Evolutionary conservation across 2,888 invertebrate genomes (phyloP).

Genomic region (Bembecia ichneumoniformis): DNA sequence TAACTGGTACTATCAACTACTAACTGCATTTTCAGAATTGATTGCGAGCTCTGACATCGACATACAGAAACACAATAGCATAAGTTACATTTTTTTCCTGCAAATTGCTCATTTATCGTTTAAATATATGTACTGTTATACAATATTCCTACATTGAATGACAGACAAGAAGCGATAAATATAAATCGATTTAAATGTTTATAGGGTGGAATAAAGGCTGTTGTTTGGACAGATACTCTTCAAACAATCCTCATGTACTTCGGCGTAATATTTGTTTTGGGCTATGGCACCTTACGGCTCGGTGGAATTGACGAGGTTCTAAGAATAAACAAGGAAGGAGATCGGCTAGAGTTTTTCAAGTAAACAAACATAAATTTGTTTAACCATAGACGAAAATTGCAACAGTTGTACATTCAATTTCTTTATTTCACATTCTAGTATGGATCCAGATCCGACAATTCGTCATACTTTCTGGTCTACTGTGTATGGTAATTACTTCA

Average conservation of each 20-base stretch:
- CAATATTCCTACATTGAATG: background rate
- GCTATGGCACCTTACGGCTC: constrained; percentile 76
- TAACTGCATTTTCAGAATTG: no score
- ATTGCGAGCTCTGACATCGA: no score
- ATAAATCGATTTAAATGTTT: constrained; percentile 13
- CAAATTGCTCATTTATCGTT: no score
- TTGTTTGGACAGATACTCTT: constrained; percentile 85
- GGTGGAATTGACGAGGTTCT: constrained; percentile 77
- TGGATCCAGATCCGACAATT: constrained; percentile 80
- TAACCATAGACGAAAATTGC: background rate
- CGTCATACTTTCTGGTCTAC: constrained; percentile 88
- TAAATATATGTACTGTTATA: background rate
- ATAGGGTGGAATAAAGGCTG: constrained; percentile 84
- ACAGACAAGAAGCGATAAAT: background rate
- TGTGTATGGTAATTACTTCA: constrained; percentile 82
- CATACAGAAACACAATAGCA: no score
- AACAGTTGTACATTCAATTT: background rate
- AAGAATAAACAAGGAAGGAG: constrained; percentile 72
- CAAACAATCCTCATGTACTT: constrained; percentile 83
- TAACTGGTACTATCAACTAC: no score
- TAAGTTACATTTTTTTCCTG: no score
- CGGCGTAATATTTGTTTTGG: constrained; percentile 76
- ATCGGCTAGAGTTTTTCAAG: constrained; percentile 82
- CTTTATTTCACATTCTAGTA: constrained; percentile 62
- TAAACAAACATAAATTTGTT: constrained; percentile 34